Conservation (phyloP, 2,888 invertebrate species). For the Watsonalla binaria region DNA sequence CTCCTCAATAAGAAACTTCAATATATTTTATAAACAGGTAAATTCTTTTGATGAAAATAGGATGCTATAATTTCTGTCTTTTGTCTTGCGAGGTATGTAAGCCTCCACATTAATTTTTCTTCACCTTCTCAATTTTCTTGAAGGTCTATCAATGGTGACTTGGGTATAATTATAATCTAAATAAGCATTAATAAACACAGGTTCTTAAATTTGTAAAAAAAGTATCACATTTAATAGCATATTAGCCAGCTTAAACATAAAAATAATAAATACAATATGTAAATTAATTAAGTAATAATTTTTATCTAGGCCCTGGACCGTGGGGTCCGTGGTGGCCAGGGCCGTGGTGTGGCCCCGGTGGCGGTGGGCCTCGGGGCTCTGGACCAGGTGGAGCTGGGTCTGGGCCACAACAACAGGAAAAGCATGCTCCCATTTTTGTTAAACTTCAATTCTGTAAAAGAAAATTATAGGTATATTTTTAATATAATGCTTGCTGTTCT, state of each 20-base stretch:
- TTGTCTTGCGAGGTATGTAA: too few species aligned
- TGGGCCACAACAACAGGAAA: slow-evolving; percentile 16
- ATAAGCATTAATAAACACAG: too few species aligned
- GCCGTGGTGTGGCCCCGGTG: slow-evolving; percentile 15
- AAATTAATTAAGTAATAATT: neutral
- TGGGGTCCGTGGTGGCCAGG: slow-evolving; percentile 2
- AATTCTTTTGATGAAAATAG: too few species aligned
- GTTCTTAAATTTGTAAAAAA: too few species aligned
- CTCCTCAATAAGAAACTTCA: too few species aligned
- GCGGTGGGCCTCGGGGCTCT: slow-evolving; percentile 7
- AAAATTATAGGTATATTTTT: neutral
- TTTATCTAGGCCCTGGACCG: slow-evolving; percentile 1
- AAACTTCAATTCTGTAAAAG: neutral
- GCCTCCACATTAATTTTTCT: too few species aligned
- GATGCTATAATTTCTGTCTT: too few species aligned
- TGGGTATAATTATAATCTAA: too few species aligned
- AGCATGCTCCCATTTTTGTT: slow-evolving; percentile 24
- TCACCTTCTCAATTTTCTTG: too few species aligned
- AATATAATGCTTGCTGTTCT: neutral
- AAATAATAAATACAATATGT: neutral
- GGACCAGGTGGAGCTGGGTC: neutral
- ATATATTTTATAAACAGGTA: too few species aligned
- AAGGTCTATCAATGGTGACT: too few species aligned
- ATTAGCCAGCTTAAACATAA: neutral
- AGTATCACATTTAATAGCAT: too few species aligned